These are phyloP conservation scores for Chiloscyllium plagiosum DNA, from an alignment of 2,113 vertebrate genomes.

Conservation along the genomic window DNA sequence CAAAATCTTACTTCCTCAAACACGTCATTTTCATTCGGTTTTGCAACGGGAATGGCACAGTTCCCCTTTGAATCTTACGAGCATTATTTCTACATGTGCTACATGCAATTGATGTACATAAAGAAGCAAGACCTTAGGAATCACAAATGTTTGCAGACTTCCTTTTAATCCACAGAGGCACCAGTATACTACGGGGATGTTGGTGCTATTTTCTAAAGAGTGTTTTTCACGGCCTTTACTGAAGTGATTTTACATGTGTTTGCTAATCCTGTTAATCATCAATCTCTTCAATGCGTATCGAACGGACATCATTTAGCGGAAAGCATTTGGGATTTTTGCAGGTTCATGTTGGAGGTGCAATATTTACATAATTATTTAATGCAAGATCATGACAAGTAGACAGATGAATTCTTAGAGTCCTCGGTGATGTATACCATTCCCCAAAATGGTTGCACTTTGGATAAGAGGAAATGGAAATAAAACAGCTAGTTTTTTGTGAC, in stretches of 20 bases:
- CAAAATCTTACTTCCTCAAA: not conserved
- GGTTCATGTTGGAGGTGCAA: not conserved
- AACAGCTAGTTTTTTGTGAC: not conserved
- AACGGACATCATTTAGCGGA: not conserved
- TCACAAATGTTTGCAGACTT: not conserved
- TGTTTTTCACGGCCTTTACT: not conserved
- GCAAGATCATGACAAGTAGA: not conserved
- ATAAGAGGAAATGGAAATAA: not conserved
- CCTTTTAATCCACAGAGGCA: not conserved
- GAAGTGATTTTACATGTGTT: not conserved
- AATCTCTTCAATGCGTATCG: not conserved
- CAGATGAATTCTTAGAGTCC: not conserved
- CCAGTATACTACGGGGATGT: not conserved
- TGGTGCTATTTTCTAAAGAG: not conserved
- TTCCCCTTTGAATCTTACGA: no score
- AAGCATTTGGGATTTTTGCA: not conserved
- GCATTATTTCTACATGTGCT: no score
- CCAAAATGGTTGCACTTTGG: not conserved
- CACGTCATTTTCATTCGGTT: not conserved
- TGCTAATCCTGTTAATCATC: not conserved
- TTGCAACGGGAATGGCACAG: not conserved
- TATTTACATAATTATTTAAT: not conserved
- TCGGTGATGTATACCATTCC: not conserved
- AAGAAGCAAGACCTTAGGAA: not conserved
- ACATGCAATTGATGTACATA: not conserved